Base-by-base conservation (phyloP, 2,797 vertebrate species). In the Chaetodon trifasciatus region DNA sequence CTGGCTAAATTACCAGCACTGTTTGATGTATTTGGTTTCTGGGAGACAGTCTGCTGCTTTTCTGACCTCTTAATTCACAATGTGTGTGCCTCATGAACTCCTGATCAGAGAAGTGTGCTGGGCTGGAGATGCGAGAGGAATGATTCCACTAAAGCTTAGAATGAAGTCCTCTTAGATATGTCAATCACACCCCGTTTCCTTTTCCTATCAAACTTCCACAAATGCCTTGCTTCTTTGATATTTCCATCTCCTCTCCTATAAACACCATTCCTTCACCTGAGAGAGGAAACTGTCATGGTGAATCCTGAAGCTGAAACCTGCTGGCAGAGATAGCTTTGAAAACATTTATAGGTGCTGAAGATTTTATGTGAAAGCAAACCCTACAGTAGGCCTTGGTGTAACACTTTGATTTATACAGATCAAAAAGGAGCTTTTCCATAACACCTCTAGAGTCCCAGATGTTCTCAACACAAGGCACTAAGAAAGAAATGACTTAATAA, bases 321-420 rank as follows among this genome's bases (percentile, higher is more conserved):
- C 73, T 76, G 78, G 70, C 60, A 81, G 53, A 52, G 58, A 76
- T 24, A 32, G 56, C 78, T 87, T 85, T 86, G 28, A 32, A 32
- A 32, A 32, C 56, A 88, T 91, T 52, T 10, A 79, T 46, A 63
- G 50, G 44, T 58, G 60, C 28, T 46, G 61, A 46, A 32, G 67
- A 47, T 60, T 57, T 77, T 35, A 40, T 53, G 15, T 74, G 40
- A 81, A 83, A 70, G 19, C 19, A 82, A 65, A 52, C 24, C 35
- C 23, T n/a, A 28, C 19, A 66, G 64, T 24, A 35, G 28, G 46
- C 16, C 53, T 11, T 9, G 12, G 39, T 37, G 1, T 28, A 61
- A 76, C 0, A 8, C 24, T 67, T 79, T 76, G 58, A 82, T 58
- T 77, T 53, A 21, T 66, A 42, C 32, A 13, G 42, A 74, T 79